These are phyloP conservation scores for Leistus spinibarbis DNA, from an alignment of 2,888 invertebrate species.

Conservation along the genomic window DNA sequence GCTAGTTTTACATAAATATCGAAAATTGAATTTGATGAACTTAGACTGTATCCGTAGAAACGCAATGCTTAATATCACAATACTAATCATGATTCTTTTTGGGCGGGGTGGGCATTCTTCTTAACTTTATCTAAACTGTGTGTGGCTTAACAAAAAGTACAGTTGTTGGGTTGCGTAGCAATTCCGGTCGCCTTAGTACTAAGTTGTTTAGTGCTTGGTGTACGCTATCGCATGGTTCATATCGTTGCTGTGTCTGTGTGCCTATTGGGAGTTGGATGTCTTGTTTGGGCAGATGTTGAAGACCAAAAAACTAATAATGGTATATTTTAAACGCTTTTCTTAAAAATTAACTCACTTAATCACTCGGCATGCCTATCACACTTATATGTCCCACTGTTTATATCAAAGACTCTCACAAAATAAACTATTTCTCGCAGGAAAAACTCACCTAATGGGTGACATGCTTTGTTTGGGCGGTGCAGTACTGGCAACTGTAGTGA, in stretches of 20 bases:
- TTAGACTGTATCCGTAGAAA: background rate
- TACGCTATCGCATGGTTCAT: constrained; percentile 75
- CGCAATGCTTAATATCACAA: background rate
- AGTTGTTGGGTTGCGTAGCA: constrained; percentile 85
- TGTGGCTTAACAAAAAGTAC: constrained; percentile 56
- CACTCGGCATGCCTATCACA: background rate
- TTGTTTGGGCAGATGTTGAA: constrained; percentile 83
- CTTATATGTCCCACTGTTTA: constrained; percentile 44
- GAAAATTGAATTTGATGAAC: too few species aligned
- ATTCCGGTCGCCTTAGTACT: constrained; percentile 81
- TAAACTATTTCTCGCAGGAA: constrained; percentile 62
- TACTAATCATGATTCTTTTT: background rate
- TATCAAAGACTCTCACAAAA: too few species aligned
- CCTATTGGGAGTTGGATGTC: constrained; percentile 79
- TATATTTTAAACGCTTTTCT: constrained; percentile 47
- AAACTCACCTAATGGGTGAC: constrained; percentile 81
- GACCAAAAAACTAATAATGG: constrained; percentile 70
- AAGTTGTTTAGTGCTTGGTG: constrained; percentile 77
- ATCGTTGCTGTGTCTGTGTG: constrained; percentile 80
- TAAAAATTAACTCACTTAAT: background rate
- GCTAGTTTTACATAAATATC: too few species aligned
- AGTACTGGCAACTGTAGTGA: constrained; percentile 77
- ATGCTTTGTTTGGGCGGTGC: constrained; percentile 81
- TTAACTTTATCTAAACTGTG: constrained; percentile 11
- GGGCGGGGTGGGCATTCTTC: background rate